phyloP scores from a whole-genome alignment of 2,113 vertebrate genomes.

The Odontesthes bonariensis region DNA sequence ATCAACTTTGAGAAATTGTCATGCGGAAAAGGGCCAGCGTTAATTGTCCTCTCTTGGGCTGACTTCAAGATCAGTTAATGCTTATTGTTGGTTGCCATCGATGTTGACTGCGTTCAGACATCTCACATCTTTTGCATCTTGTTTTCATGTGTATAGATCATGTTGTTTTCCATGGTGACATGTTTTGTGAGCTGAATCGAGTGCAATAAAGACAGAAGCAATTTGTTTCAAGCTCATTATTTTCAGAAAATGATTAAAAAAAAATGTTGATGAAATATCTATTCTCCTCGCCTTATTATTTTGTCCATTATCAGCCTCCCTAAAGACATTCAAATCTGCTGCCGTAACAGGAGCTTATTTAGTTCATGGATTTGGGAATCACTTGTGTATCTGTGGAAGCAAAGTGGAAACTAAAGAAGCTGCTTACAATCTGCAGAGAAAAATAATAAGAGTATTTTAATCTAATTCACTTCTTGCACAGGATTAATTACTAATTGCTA shows the following conservation, averaged over 20 bases:
- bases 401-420: conserved; percentile 16
- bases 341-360: conserved; percentile 41
- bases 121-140: conserved; percentile 24
- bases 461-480: conserved; percentile 40
- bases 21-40: conserved; percentile 63
- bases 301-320: conserved; percentile 14
- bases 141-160: neutral
- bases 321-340: conserved; percentile 22
- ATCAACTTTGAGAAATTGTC: conserved; percentile 76
- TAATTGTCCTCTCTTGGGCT: conserved; percentile 58
- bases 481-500: conserved; percentile 39
- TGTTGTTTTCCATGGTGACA: neutral
- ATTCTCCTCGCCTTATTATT: conserved; percentile 25
- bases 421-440: conserved; percentile 35
- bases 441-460: conserved; percentile 44
- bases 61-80: conserved; percentile 36
- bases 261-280: conserved; percentile 36
- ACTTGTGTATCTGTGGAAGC: conserved; percentile 32
- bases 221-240: conserved; percentile 29
- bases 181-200: neutral
- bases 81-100: conserved; percentile 1
- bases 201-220: neutral
- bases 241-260: conserved; percentile 10
- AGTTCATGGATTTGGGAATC: conserved; percentile 23
- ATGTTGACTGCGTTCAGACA: conserved; percentile 15